Evolutionary conservation across 1,140 invertebrate genomes (phyloP).

Genomic region (Sesamia nonagrioides): DNA sequence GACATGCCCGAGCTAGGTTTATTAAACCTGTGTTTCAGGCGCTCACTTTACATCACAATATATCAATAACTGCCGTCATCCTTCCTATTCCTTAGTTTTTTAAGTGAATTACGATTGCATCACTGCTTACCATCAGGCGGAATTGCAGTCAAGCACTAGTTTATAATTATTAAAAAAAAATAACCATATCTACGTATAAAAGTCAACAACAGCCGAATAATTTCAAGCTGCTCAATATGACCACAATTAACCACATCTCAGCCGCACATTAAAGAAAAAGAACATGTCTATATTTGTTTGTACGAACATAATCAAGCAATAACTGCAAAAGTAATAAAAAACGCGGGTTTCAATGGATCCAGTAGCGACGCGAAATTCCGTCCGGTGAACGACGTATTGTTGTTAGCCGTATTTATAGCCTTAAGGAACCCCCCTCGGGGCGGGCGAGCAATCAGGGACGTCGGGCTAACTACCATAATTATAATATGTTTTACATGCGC

Average conservation of each 20-base stretch:
- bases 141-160: too few species aligned
- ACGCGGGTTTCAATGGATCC: conserved; percentile 28
- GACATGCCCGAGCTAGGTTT: too few species aligned
- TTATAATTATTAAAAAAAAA: too few species aligned
- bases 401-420: conserved; percentile 26
- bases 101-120: too few species aligned
- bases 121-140: too few species aligned
- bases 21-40: too few species aligned
- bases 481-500: not conserved
- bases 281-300: conserved; percentile 32
- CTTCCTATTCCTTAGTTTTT: too few species aligned
- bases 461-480: not conserved
- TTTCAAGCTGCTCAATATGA: not conserved
- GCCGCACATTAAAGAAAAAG: not conserved
- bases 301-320: conserved; percentile 28
- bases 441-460: conserved; percentile 11
- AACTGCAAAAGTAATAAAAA: conserved; percentile 28
- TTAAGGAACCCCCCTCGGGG: not conserved
- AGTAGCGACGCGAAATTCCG: conserved; percentile 23
- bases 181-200: too few species aligned
- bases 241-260: not conserved
- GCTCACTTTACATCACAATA: too few species aligned
- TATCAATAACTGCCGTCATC: too few species aligned
- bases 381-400: conserved; percentile 28
- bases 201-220: too few species aligned